Conservation (phyloP, 2,797 vertebrate genomes). For the Diplodus sargus region DNA sequence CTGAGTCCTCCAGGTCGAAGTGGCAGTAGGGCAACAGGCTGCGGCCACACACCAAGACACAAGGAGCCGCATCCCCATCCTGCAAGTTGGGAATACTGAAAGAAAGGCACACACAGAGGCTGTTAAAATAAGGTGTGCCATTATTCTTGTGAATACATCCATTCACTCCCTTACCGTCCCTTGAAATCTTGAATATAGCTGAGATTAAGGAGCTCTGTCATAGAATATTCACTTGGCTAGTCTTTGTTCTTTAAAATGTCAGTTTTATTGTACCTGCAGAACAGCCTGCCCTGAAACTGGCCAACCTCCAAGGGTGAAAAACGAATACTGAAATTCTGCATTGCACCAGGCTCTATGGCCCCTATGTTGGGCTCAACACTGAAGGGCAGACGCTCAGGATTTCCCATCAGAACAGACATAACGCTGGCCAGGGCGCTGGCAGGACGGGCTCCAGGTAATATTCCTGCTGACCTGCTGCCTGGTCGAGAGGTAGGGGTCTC, state of each 20-base stretch:
- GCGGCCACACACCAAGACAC: constrained; percentile 81
- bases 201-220: background rate
- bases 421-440: constrained; percentile 61
- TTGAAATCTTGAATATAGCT: background rate
- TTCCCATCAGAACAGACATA: constrained; percentile 46
- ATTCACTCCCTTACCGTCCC: background rate
- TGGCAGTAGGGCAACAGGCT: constrained; percentile 85
- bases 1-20: constrained; percentile 84
- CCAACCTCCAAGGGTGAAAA: constrained; percentile 88
- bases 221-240: background rate
- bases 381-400: constrained; percentile 70
- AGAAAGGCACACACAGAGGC: constrained; percentile 18
- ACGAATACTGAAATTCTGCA: constrained; percentile 82
- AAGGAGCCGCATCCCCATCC: constrained; percentile 64
- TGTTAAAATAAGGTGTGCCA: background rate
- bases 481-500: constrained; percentile 38
- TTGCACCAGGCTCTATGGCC: constrained; percentile 75
- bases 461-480: constrained; percentile 34
- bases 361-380: constrained; percentile 86
- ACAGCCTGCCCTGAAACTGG: constrained; percentile 84
- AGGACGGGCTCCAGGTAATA: constrained; percentile 33
- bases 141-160: background rate
- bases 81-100: constrained; percentile 89
- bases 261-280: constrained; percentile 87
- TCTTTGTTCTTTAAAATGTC: background rate